Percentiles rank a stretch among this genome's conserved stretches.
phyloP scores from a whole-genome alignment of 2,888 invertebrate species.

The Amitus sp. region DNA sequence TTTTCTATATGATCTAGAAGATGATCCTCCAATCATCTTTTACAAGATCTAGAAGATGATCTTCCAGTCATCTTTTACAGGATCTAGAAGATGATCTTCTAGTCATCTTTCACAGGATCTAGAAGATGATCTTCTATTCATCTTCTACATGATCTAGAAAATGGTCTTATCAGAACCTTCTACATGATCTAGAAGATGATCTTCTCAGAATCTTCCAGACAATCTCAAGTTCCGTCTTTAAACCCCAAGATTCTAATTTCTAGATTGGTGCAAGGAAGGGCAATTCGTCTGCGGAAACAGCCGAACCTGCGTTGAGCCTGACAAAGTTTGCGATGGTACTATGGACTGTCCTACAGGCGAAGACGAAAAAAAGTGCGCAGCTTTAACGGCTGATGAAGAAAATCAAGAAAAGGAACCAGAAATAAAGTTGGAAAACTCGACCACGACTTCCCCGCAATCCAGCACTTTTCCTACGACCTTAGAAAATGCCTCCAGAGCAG shows the following conservation, averaged over 20 bases:
- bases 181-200: too few species aligned
- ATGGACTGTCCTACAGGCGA: slow-evolving; percentile 79
- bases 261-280: slow-evolving; percentile 79
- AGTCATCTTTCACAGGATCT: too few species aligned
- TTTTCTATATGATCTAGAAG: too few species aligned
- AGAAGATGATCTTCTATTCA: too few species aligned
- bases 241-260: too few species aligned
- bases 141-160: too few species aligned
- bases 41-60: too few species aligned
- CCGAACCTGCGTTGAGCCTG: slow-evolving; percentile 74
- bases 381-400: slow-evolving; percentile 56
- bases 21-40: too few species aligned
- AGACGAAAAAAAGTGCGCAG: slow-evolving; percentile 78
- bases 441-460: slow-evolving; percentile 48
- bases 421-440: slow-evolving; percentile 6
- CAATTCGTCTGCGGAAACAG: slow-evolving; percentile 82
- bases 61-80: too few species aligned
- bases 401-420: slow-evolving; percentile 19
- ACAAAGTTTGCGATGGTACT: slow-evolving; percentile 76
- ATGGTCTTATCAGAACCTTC: too few species aligned
- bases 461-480: slow-evolving; percentile 48
- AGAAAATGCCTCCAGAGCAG: slow-evolving; percentile 16
- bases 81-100: too few species aligned
- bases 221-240: slow-evolving; percentile 8
- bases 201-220: too few species aligned